These are phyloP conservation scores for Eulemur macaco DNA, from an alignment of 2,113 vertebrate genomes.

Conservation along the genomic window DNA sequence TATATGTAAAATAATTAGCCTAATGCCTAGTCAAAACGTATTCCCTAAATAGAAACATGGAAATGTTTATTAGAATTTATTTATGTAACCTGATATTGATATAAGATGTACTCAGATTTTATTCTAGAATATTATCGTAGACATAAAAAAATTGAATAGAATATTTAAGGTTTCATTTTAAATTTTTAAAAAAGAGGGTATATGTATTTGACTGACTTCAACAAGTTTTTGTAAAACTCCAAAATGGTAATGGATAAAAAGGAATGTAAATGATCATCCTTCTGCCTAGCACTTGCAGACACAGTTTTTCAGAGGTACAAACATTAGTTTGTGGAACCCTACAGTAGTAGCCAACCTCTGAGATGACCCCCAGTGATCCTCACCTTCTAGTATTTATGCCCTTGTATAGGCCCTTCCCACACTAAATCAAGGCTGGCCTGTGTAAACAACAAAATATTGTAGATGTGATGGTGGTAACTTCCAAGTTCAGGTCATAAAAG, in stretches of 20 bases:
- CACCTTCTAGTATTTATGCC: not conserved
- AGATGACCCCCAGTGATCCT: not conserved
- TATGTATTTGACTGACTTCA: not conserved
- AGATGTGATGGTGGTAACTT: not conserved
- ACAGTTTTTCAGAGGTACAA: not conserved
- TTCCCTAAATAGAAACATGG: not conserved
- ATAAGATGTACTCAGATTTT: not conserved
- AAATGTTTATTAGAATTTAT: not conserved
- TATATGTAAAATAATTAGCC: not conserved
- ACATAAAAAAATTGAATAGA: not conserved
- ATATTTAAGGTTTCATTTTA: not conserved
- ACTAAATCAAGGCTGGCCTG: not conserved
- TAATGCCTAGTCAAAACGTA: not conserved
- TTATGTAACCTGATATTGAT: not conserved
- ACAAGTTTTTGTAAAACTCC: not conserved
- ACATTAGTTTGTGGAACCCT: not conserved
- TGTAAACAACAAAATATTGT: not conserved
- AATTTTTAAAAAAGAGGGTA: not conserved
- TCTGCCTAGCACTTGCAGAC: not conserved
- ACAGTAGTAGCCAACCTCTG: not conserved
- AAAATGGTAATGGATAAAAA: not conserved
- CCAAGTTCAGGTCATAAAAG: too few relatives aligned
- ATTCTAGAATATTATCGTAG: not conserved
- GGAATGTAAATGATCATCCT: not conserved
- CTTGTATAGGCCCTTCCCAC: not conserved